These are phyloP conservation scores for Bombus fervidus DNA, from an alignment of 1,140 invertebrate genomes.

Conservation along the genomic window DNA sequence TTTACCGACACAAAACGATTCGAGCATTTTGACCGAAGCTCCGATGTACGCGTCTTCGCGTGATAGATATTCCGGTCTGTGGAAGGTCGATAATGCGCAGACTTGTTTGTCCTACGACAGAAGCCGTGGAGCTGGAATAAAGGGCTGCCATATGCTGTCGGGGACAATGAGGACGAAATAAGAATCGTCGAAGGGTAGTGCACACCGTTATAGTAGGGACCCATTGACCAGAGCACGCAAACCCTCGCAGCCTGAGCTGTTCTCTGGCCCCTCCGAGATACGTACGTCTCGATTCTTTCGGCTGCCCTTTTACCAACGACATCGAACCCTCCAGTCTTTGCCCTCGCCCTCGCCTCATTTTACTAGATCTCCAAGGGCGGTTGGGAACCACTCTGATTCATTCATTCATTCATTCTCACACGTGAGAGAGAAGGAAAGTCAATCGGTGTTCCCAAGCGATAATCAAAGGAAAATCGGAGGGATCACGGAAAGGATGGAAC, in stretches of 20 bases:
- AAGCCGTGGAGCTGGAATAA: slow-evolving; percentile 40
- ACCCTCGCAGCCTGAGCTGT: slow-evolving; percentile 11
- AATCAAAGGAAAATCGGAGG: background rate
- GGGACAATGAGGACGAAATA: slow-evolving; percentile 64
- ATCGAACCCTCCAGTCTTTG: slow-evolving; percentile 34
- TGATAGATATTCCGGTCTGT: background rate
- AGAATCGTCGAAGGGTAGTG: slow-evolving; percentile 61
- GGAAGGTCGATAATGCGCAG: slow-evolving; percentile 22
- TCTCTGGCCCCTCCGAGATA: slow-evolving; percentile 42
- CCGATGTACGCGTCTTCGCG: background rate
- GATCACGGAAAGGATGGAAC: too few relatives aligned
- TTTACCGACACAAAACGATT: background rate
- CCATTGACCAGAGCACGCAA: slow-evolving; percentile 48
- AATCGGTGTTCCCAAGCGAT: slow-evolving; percentile 23
- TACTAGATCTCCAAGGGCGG: background rate
- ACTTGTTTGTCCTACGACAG: slow-evolving; percentile 22
- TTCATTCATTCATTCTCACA: slow-evolving; percentile 1
- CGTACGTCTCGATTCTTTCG: slow-evolving; percentile 61
- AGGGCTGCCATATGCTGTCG: slow-evolving; percentile 64
- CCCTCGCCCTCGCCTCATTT: slow-evolving; percentile 14
- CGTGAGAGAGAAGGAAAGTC: slow-evolving; percentile 6
- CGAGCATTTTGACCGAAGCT: background rate
- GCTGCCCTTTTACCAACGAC: slow-evolving; percentile 34
- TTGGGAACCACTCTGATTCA: slow-evolving; percentile 33
- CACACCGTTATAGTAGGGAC: background rate